Conservation (phyloP, 2,113 vertebrate species). For the Leptobrachium ailaonicum region DNA sequence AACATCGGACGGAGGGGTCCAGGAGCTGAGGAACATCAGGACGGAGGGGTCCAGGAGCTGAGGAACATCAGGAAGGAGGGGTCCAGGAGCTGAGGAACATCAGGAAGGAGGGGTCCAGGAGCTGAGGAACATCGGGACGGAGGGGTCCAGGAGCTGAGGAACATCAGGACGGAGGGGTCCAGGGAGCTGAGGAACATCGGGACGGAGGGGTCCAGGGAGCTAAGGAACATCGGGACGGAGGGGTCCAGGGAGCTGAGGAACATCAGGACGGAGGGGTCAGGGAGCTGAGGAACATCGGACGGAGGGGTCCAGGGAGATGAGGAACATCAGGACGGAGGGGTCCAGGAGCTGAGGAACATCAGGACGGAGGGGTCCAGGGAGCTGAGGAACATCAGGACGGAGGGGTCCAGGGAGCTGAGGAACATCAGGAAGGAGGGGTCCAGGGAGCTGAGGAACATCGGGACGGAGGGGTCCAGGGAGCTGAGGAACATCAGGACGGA, state of each 20-base stretch:
- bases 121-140: too few species aligned
- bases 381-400: neutral
- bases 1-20: neutral
- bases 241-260: too few species aligned
- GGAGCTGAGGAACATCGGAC: too few species aligned
- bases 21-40: too few species aligned
- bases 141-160: too few species aligned
- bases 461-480: neutral
- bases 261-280: too few species aligned
- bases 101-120: too few species aligned
- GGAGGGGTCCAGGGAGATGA: conserved; percentile 39
- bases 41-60: too few species aligned
- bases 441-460: neutral
- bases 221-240: neutral
- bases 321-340: neutral
- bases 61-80: too few species aligned
- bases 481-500: too few species aligned
- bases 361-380: neutral
- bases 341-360: neutral
- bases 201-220: too few species aligned
- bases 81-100: too few species aligned
- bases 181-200: neutral
- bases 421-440: neutral
- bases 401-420: neutral
- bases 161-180: neutral